A percentile compares a stretch with the other conserved stretches of the same genome.
Evolutionary conservation across 2,797 vertebrate genomes (phyloP).

Genomic region (Sebastes dallii): DNA sequence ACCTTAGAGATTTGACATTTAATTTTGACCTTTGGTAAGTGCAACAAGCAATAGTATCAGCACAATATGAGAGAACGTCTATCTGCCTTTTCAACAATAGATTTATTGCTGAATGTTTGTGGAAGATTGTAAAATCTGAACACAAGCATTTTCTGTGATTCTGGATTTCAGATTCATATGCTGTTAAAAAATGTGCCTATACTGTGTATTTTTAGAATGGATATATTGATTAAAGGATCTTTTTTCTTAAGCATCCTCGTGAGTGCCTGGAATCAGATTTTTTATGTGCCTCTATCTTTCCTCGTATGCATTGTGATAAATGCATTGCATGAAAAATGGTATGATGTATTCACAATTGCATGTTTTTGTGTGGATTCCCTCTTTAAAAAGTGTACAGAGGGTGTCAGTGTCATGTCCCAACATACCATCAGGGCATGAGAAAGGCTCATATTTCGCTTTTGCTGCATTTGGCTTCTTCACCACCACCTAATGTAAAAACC

Average conservation of each 20-base stretch:
- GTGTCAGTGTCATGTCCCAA: not conserved
- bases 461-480: slow-evolving; percentile 69
- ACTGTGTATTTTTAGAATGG: not conserved
- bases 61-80: not conserved
- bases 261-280: not conserved
- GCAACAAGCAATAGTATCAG: not conserved
- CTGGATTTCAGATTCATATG: not conserved
- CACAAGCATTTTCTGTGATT: not conserved
- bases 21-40: not conserved
- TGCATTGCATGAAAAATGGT: not conserved
- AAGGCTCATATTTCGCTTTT: slow-evolving; percentile 91
- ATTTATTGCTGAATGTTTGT: not conserved
- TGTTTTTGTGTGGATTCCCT: not conserved
- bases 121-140: not conserved
- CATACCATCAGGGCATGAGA: slow-evolving; percentile 94
- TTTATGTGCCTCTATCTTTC: not conserved
- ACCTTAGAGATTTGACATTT: not conserved
- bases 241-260: not conserved
- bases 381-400: not conserved
- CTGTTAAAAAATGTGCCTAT: not conserved
- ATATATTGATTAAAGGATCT: not conserved
- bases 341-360: not conserved
- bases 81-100: not conserved
- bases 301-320: not conserved
- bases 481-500: slow-evolving; percentile 43